Evolutionary conservation across 2,113 vertebrate genomes (phyloP), one percentile per base, ranked within the genome.

Genomic region (Ifrita kowaldi): DNA sequence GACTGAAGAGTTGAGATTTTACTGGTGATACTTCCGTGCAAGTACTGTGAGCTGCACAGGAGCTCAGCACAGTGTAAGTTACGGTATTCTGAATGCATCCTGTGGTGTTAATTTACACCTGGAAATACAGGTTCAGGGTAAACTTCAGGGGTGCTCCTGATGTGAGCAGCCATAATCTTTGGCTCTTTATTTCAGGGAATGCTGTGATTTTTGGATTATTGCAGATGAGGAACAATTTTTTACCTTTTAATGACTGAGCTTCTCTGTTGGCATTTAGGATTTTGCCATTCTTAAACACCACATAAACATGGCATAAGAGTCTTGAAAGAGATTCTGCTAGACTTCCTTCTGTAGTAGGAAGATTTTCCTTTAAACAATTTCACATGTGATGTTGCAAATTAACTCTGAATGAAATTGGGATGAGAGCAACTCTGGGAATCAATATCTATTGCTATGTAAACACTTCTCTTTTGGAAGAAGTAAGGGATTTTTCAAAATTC

Each of bases 81-180:
- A 6, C 0, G 0, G 30, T 67, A 9, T 42, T 89, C 23, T 63
- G 52, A 22, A 24, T 19, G 7, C 9, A 21, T 44, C 37, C 44
- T 15, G 6, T 65, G 24, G 18, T 65, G n/a, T 79, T 65, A 64
- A 26, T 74, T 78, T 55, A 57, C 22, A 44, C 18, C 21, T 35
- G 19, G 65, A 85, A 73, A 52, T 33, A 10, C n/a, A 64, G 23
- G 4, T 39, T 70, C 9, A 7, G 1, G 35, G 41, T 83, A 12
- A 69, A 69, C 30, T 64, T 65, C 16, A 20, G 42, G 17, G 6
- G 4, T 64, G n/a, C 41, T 79, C 13, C 13, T 50, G 59, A 49
- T 15, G 7, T n/a, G 21, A 76, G 16, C 46, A 64, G 35, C 39
- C 21, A 8, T 53, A n/a, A 13, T 23, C 35, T 63, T 75, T 35